These are phyloP conservation scores for Semotilus atromaculatus DNA, from an alignment of 2,797 vertebrate species.

Conservation along the genomic window DNA sequence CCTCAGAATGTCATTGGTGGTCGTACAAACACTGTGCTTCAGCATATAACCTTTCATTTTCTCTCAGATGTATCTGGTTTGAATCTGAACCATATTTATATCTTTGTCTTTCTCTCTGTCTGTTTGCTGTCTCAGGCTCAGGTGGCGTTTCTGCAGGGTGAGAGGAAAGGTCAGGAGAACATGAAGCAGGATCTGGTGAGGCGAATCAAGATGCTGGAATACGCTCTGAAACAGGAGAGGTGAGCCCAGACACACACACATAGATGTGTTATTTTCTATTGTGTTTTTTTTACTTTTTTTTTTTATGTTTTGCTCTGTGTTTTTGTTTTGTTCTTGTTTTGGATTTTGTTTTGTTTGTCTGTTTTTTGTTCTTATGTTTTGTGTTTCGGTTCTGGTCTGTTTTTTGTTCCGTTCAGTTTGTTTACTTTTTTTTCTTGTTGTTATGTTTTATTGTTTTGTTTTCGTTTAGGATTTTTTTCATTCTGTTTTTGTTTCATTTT, in stretches of 20 bases:
- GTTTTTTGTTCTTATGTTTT: not conserved
- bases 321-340: not conserved
- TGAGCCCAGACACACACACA: slow-evolving; percentile 6
- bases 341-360: not conserved
- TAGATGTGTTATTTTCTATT: no score
- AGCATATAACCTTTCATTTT: slow-evolving; percentile 13
- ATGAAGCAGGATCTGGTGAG: slow-evolving; percentile 84
- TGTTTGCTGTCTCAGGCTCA: slow-evolving; percentile 53
- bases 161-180: slow-evolving; percentile 86
- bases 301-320: no score
- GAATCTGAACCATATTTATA: not conserved
- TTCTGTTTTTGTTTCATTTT: not conserved
- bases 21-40: not conserved
- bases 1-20: slow-evolving; percentile 15
- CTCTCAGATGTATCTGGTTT: slow-evolving; percentile 8
- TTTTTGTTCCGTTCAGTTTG: not conserved
- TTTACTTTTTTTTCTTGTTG: not conserved
- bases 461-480: no score
- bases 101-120: not conserved
- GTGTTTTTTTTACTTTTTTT: no score
- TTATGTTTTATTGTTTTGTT: not conserved
- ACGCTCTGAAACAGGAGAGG: slow-evolving; percentile 69
- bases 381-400: not conserved
- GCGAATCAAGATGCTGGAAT: slow-evolving; percentile 67
- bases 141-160: slow-evolving; percentile 61